Evolutionary conservation across 37 sponge, comb jelly and placozoan genomes (phyloP).

Genomic region (Lycopodina hypogea): DNA sequence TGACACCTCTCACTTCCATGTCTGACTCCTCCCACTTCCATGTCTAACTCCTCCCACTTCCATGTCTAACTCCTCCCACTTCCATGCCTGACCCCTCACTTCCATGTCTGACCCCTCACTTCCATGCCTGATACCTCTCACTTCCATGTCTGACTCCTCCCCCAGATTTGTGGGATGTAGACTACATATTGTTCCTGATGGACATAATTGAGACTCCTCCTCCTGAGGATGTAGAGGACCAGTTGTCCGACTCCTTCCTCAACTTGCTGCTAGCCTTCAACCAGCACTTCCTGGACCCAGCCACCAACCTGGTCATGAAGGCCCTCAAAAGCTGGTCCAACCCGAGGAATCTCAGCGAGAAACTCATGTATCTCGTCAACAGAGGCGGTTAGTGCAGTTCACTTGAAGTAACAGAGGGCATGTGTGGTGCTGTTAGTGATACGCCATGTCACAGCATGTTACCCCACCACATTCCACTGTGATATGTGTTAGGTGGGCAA

Average conservation of each 20-base stretch:
- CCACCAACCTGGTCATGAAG: constrained; percentile 70
- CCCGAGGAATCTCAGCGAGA: constrained; percentile 70
- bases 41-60: no score
- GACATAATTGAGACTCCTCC: constrained; percentile 76
- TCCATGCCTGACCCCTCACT: no score
- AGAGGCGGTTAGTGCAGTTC: constrained; percentile 56
- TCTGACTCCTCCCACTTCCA: no score
- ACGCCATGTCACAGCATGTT: background rate
- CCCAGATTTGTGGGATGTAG: constrained; percentile 70
- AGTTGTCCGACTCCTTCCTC: constrained; percentile 65
- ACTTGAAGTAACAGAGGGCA: background rate
- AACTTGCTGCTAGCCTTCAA: constrained; percentile 78
- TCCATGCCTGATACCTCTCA: no score
- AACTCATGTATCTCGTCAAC: constrained; percentile 80
- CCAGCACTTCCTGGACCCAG: constrained; percentile 76
- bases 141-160: no score
- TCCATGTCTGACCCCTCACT: no score
- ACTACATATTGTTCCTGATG: constrained; percentile 73
- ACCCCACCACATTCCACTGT: no score
- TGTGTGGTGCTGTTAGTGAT: background rate
- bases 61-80: no score
- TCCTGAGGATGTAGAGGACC: constrained; percentile 49
- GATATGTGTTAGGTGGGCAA: no score
- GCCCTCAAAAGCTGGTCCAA: constrained; percentile 46
- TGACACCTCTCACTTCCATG: no score